Evolutionary conservation across 2,888 invertebrate species (phyloP).

Genomic region (Diaphora mendica): DNA sequence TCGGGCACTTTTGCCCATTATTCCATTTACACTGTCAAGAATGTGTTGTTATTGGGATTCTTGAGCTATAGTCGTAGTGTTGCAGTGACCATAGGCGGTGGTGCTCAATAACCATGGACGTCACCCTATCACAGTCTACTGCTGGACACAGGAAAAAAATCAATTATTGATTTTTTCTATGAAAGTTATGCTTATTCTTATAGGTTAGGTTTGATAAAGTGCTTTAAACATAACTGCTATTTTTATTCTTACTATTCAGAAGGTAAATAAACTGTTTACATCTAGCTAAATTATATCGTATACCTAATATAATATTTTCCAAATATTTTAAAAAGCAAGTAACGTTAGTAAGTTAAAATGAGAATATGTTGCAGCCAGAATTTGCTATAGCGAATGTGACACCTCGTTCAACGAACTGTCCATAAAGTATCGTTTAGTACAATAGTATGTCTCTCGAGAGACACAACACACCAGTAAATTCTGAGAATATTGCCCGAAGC

Average conservation of each 20-base stretch:
- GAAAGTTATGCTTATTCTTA: background rate
- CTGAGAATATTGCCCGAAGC: constrained; percentile 58
- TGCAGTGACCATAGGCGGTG: no score
- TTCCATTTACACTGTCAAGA: no score
- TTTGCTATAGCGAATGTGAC: background rate
- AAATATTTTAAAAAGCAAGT: background rate
- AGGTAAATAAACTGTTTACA: background rate
- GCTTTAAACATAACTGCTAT: background rate
- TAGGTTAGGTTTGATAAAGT: background rate
- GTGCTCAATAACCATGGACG: no score
- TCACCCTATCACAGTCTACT: no score
- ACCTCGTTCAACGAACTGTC: background rate
- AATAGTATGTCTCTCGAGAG: constrained; percentile 13
- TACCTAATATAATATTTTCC: background rate
- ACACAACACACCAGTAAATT: constrained; percentile 40
- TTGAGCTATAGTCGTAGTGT: no score
- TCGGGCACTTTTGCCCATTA: no score
- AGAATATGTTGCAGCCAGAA: background rate
- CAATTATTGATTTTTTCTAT: background rate
- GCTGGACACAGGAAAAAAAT: no score
- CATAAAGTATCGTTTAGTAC: constrained; percentile 3
- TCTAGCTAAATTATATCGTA: background rate
- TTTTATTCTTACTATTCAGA: background rate
- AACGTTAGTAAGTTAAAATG: background rate
- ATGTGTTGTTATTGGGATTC: no score